Percentiles rank a stretch among this genome's conserved stretches.
Conservation (phyloP, 2,797 vertebrate genomes). For the Myripristis murdjan region DNA sequence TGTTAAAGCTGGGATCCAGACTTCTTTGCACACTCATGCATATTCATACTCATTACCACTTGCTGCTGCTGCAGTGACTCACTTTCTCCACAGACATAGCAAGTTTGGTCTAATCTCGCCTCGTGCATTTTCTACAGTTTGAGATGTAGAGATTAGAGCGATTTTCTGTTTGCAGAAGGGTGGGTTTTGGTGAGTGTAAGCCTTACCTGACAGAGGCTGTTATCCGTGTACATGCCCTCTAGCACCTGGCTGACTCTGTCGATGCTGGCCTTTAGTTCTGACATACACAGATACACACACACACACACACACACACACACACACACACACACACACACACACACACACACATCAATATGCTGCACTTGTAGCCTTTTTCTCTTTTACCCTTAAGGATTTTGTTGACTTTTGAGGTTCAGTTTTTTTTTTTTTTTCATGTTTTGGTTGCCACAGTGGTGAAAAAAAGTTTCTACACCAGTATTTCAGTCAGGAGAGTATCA, state of each 20-base stretch:
- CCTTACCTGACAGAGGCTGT: conserved; percentile 92
- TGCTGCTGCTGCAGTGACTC: no score
- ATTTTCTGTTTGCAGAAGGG: conserved; percentile 41
- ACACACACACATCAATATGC: conserved; percentile 48
- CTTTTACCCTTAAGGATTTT: conserved; percentile 12
- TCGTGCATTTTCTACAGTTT: background rate
- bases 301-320: conserved; percentile 38
- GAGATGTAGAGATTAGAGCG: conserved; percentile 3
- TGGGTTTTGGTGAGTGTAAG: conserved; percentile 20
- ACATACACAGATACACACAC: conserved; percentile 56
- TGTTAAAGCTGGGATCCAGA: no score
- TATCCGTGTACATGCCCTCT: conserved; percentile 93
- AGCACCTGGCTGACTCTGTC: conserved; percentile 85
- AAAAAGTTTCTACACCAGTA: background rate
- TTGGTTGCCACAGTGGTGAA: background rate
- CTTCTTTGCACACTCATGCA: no score
- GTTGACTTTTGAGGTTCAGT: background rate
- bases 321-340: conserved; percentile 45
- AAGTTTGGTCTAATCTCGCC: conserved; percentile 15
- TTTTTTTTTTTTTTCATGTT: background rate
- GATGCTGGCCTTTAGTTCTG: conserved; percentile 93
- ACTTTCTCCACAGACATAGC: conserved; percentile 1
- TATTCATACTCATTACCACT: no score
- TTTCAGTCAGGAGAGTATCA: background rate
- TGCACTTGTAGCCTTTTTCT: conserved; percentile 37